Conservation (phyloP, 2,797 vertebrate genomes). For the Sardinella longiceps region DNA sequence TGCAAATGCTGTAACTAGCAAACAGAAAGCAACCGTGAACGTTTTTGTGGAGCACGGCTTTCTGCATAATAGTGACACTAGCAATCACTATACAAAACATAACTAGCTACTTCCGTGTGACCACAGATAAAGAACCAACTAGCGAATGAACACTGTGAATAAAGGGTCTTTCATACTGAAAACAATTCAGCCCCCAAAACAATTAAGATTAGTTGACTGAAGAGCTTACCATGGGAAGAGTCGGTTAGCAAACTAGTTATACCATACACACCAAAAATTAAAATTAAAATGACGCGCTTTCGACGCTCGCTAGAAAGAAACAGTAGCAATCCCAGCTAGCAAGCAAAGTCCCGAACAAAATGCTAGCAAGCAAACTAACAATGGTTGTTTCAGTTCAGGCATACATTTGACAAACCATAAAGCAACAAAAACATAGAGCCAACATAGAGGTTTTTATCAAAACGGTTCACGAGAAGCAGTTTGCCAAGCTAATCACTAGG, state of each 20-base stretch:
- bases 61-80: neutral
- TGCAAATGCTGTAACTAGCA: neutral
- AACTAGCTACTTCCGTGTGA: neutral
- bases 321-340: constrained; percentile 21
- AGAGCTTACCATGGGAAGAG: neutral
- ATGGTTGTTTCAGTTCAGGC: neutral
- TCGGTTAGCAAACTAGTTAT: neutral
- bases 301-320: constrained; percentile 7
- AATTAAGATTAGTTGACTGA: neutral
- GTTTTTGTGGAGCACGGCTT: neutral
- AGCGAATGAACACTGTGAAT: neutral
- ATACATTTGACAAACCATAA: neutral
- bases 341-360: constrained; percentile 27
- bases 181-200: neutral
- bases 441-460: neutral
- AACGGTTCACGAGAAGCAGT: neutral
- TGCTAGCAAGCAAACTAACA: neutral
- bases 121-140: neutral
- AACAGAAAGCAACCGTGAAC: neutral
- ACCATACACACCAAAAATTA: neutral
- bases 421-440: neutral
- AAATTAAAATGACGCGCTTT: constrained; percentile 18
- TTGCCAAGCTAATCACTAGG: neutral
- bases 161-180: neutral
- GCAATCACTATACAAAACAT: neutral